These are phyloP conservation scores for Actinernus sp. DNA, from an alignment of 92 coral and sea anemone genomes.

Conservation along the genomic window DNA sequence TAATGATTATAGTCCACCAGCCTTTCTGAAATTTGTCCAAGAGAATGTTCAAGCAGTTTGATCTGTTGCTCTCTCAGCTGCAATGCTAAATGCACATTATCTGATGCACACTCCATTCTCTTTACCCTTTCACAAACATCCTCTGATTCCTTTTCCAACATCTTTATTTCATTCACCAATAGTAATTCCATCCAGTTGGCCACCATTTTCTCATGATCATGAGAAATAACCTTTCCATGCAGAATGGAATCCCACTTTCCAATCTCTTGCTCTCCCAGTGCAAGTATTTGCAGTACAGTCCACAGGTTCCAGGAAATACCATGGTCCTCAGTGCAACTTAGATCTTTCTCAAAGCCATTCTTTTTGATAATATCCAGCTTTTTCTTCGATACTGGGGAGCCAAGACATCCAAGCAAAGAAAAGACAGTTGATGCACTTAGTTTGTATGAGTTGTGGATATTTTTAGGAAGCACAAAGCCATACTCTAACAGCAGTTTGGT, in stretches of 20 bases:
- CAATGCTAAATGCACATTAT: conserved; percentile 41
- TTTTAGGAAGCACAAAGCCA: conserved; percentile 86
- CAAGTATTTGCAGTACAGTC: conserved; percentile 65
- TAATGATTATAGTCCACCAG: too few species aligned
- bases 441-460: conserved; percentile 60
- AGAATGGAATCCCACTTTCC: conserved; percentile 47
- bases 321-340: conserved; percentile 51
- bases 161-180: conserved; percentile 34
- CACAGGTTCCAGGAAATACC: conserved; percentile 86
- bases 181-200: conserved; percentile 43
- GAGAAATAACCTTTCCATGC: conserved; percentile 27
- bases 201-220: conserved; percentile 25
- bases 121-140: too few species aligned
- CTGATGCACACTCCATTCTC: too few species aligned
- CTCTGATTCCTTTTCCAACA: conserved; percentile 2
- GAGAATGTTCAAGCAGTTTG: conserved; percentile 41
- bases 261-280: conserved; percentile 58
- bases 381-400: conserved; percentile 12
- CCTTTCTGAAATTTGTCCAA: too few species aligned
- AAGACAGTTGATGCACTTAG: conserved; percentile 35
- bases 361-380: conserved; percentile 52
- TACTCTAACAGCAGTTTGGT: conserved; percentile 82
- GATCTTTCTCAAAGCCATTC: conserved; percentile 67
- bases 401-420: conserved; percentile 20
- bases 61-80: conserved; percentile 72